phyloP scores from a whole-genome alignment of 2,888 invertebrate genomes.

The Tanaodytes sp. region DNA sequence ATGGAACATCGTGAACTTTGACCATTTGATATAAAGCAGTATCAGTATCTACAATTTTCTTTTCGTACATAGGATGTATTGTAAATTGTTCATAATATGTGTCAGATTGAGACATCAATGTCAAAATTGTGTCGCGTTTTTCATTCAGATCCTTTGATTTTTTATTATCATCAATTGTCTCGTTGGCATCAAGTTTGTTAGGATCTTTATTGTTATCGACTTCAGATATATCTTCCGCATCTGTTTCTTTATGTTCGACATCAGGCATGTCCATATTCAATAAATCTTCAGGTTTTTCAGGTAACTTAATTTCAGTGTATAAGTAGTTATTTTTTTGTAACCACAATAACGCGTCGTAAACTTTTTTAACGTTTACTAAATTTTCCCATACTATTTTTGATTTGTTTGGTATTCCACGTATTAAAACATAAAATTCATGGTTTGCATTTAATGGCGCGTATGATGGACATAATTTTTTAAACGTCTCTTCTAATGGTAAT shows the following conservation, averaged over 20 bases:
- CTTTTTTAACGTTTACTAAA: too few relatives aligned
- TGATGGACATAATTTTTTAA: too few relatives aligned
- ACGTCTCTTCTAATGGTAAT: too few relatives aligned
- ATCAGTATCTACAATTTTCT: slow-evolving; percentile 12
- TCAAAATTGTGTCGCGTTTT: slow-evolving; percentile 2
- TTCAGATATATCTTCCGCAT: not conserved
- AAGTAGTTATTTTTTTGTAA: slow-evolving; percentile 57
- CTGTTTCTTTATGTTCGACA: not conserved
- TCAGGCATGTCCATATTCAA: slow-evolving; percentile 23
- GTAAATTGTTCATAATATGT: slow-evolving; percentile 24
- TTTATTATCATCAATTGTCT: too few relatives aligned
- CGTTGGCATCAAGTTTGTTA: not conserved
- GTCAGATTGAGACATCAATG: slow-evolving; percentile 2
- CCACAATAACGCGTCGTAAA: too few relatives aligned
- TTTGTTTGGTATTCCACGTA: too few relatives aligned
- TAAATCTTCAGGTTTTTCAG: slow-evolving; percentile 36
- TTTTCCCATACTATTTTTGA: too few relatives aligned
- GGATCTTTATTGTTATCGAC: not conserved
- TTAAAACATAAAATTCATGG: too few relatives aligned
- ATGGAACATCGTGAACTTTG: slow-evolving; percentile 38
- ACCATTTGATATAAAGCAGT: slow-evolving; percentile 47
- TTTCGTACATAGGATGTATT: too few relatives aligned
- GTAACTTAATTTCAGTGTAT: slow-evolving; percentile 59
- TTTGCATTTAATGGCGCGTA: too few relatives aligned
- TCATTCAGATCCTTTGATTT: not conserved